phyloP scores from a whole-genome alignment of 2,888 invertebrate species.

The Microctonus hyperodae region DNA sequence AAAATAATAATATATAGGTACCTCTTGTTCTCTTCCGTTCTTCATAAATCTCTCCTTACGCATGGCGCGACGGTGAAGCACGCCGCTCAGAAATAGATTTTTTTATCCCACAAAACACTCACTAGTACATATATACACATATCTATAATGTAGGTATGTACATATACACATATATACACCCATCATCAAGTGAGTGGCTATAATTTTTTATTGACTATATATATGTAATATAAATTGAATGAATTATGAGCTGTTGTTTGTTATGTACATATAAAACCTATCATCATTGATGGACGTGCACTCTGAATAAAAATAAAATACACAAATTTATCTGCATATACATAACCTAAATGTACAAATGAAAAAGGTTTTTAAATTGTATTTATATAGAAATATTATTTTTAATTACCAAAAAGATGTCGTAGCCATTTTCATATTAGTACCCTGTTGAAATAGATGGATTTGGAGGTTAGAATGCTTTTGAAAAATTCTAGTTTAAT shows the following conservation, averaged over 20 bases:
- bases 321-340: background rate
- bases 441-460: background rate
- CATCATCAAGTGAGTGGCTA: conserved; percentile 9
- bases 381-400: background rate
- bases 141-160: background rate
- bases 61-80: conserved; percentile 31
- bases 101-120: conserved; percentile 29
- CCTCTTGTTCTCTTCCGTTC: conserved; percentile 43
- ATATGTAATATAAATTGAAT: conserved; percentile 21
- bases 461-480: background rate
- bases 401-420: background rate
- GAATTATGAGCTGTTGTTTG: background rate
- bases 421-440: background rate
- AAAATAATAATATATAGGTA: conserved; percentile 22
- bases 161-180: background rate
- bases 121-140: conserved; percentile 24
- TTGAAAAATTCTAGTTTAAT: background rate
- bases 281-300: background rate
- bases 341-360: background rate
- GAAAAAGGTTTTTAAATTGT: background rate
- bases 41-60: conserved; percentile 49
- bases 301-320: background rate
- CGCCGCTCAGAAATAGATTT: conserved; percentile 40
- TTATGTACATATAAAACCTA: background rate
- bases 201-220: conserved; percentile 38